phyloP scores from a whole-genome alignment of 2,888 invertebrate species.

The Embidobia sp. region DNA sequence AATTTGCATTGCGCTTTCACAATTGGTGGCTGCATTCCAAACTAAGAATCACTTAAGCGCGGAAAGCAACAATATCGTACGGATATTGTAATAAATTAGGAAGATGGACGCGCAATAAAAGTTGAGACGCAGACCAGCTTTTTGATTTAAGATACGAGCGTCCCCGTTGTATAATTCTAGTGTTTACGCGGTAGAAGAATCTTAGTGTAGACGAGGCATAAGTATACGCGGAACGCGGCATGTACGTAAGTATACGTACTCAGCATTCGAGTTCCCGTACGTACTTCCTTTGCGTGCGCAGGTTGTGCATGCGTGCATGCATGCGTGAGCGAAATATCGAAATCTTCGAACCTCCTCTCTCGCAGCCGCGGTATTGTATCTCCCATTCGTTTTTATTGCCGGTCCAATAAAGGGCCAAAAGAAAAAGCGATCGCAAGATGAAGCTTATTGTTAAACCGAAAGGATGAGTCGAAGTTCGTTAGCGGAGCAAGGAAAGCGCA shows the following conservation, averaged over 20 bases:
- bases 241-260: conserved; percentile 50
- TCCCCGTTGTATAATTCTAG: conserved; percentile 28
- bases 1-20: no score
- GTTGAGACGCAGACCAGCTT: no score
- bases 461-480: conserved; percentile 10
- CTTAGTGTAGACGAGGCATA: conserved; percentile 26
- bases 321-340: conserved; percentile 80
- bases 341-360: conserved; percentile 62
- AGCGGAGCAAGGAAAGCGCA: no score
- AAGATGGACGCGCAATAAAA: no score
- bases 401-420: conserved; percentile 42
- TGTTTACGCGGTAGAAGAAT: conserved; percentile 39
- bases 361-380: conserved; percentile 23
- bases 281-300: conserved; percentile 73
- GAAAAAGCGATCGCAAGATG: conserved; percentile 20
- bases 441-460: conserved; percentile 30
- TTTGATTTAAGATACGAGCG: conserved; percentile 22
- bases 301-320: conserved; percentile 74
- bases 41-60: no score
- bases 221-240: conserved; percentile 29
- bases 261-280: conserved; percentile 51
- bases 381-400: conserved; percentile 50
- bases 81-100: no score
- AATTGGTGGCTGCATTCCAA: no score
- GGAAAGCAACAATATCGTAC: no score